Base-by-base conservation (phyloP, 2,888 invertebrate genomes). In the Trissoscelio sp. region DNA sequence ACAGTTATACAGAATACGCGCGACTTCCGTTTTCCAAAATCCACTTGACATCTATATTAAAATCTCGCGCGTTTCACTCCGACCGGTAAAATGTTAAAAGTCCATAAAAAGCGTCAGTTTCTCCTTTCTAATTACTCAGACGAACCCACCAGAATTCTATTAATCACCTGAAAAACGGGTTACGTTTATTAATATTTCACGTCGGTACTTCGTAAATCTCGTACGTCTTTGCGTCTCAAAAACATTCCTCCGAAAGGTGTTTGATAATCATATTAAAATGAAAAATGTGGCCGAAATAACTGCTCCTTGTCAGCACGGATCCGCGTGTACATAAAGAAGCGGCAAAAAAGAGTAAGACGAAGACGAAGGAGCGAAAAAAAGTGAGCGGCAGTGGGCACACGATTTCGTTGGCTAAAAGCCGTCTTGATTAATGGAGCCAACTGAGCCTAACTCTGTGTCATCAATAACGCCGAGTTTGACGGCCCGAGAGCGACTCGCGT, bases 381-480 rank as follows among this genome's bases (percentile, higher is more conserved):
- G 48, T 39, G 80, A 69, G 62, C 60, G 58, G 67, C 78, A 60
- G 78, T 70, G 74, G 83, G 72, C 81, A 79, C 75, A 67, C 75
- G 82, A 75, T 74, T 82, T 79, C 75, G 79, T 75, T 72, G 75
- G 75, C 48, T 80, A 72, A 75, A 69, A 74, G 69, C 67, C 42
- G 79, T 39, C 75, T 67, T 82, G 82, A 82, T 82, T 82, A 77
- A 82, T 82, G 82, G 53, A 77, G 75, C 72, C 48, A 67, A 73
- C 28, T 67, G 81, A 66, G 78, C 74, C 73, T 79, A 82, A 82
- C 82, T 74, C 31, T 62, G 82, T 77, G 79, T 73, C 79, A 77
- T 79, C 82, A 82, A 77, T 82, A 82, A 82, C 57, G 64, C 70
- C 79, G 51, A 66, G 82, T 82, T 77, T 79, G 79, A 79, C 78